Conservation (phyloP, 2,113 vertebrate genomes). For the Lepisosteus oculatus region DNA sequence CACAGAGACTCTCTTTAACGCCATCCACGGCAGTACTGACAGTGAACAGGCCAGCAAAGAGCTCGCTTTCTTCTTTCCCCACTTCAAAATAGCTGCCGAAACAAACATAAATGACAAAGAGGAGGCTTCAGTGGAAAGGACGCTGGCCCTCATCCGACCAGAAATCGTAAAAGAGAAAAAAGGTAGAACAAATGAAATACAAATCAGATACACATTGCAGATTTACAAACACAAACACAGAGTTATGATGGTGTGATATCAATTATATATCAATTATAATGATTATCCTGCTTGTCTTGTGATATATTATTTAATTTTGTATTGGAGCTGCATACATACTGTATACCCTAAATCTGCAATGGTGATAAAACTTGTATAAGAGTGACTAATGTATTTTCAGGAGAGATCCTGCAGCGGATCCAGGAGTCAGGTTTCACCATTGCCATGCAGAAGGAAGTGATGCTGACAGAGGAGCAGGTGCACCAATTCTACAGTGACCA, state of each 20-base stretch:
- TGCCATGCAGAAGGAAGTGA: constrained; percentile 60
- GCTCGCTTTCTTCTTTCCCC: constrained; percentile 78
- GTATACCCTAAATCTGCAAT: no score
- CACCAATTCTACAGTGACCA: constrained; percentile 65
- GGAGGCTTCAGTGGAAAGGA: constrained; percentile 59
- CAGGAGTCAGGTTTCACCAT: constrained; percentile 61
- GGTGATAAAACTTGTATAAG: no score
- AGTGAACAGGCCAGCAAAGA: constrained; percentile 70
- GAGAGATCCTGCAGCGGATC: constrained; percentile 61
- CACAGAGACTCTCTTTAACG: constrained; percentile 74
- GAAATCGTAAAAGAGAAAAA: constrained; percentile 59
- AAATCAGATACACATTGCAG: no score
- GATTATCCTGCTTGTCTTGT: no score
- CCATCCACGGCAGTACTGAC: constrained; percentile 74
- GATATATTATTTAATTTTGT: no score
- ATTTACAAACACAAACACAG: no score
- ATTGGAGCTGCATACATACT: no score
- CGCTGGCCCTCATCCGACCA: constrained; percentile 67
- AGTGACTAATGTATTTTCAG: constrained; percentile 40
- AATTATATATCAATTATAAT: no score
- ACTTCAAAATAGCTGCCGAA: constrained; percentile 51
- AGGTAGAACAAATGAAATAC: constrained; percentile 40
- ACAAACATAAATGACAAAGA: constrained; percentile 47
- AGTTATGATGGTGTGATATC: no score
- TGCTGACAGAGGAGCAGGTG: constrained; percentile 62